phyloP scores from a whole-genome alignment of 2,113 vertebrate species.

The Baryphthengus martii region DNA sequence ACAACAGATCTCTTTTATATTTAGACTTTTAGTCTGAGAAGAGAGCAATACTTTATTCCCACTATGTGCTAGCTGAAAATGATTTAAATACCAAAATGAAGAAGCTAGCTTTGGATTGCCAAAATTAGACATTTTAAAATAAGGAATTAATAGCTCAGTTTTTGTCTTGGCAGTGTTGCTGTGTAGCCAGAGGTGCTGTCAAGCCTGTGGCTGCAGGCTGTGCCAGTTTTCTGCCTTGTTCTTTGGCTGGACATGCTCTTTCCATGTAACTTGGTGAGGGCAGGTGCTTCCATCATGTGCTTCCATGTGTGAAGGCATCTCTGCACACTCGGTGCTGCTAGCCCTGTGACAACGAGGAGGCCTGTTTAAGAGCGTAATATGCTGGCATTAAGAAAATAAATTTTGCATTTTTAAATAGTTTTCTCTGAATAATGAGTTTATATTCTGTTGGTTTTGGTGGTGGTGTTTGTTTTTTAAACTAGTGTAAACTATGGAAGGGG shows the following conservation, averaged over 20 bases:
- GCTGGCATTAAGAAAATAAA: background rate
- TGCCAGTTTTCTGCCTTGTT: background rate
- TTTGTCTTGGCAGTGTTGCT: background rate
- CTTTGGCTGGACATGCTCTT: background rate
- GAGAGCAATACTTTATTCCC: background rate
- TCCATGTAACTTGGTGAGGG: background rate
- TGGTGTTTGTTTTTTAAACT: background rate
- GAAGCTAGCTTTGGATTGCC: background rate
- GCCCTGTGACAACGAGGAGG: background rate
- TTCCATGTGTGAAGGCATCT: background rate
- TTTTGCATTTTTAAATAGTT: background rate
- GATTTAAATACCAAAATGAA: background rate
- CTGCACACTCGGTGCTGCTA: background rate
- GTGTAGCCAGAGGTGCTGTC: background rate
- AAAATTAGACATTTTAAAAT: background rate
- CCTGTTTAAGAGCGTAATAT: background rate
- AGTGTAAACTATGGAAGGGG: background rate
- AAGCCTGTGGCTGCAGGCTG: background rate
- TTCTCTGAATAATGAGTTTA: background rate
- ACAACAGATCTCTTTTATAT: background rate
- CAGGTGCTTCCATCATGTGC: background rate
- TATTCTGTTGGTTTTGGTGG: background rate
- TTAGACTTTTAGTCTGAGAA: constrained; percentile 7
- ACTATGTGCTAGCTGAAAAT: background rate
- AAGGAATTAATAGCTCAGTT: background rate